Conservation (phyloP, 2,113 vertebrate species). For the Nestor notabilis region DNA sequence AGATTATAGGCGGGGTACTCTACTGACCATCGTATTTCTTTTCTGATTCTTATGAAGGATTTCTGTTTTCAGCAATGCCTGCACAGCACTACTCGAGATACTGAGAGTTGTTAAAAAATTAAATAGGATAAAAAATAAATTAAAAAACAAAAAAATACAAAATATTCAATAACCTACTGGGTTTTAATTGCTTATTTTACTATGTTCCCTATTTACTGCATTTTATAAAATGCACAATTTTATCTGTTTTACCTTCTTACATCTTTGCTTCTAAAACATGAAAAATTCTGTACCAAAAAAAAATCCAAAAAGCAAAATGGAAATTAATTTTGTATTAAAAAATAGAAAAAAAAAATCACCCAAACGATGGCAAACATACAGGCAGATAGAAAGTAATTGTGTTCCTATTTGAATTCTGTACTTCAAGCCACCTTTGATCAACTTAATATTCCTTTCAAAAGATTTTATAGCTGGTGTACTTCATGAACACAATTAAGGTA, state of each 20-base stretch:
- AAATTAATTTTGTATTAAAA: neutral
- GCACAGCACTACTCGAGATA: neutral
- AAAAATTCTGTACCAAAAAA: neutral
- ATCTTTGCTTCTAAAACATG: neutral
- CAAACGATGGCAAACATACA: neutral
- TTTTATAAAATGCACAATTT: neutral
- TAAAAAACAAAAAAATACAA: neutral
- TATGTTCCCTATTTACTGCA: neutral
- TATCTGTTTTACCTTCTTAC: neutral
- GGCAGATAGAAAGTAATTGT: neutral
- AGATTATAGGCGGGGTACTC: neutral
- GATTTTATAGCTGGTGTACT: slow-evolving; percentile 25
- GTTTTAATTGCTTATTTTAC: neutral
- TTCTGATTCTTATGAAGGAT: neutral
- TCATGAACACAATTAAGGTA: slow-evolving; percentile 13
- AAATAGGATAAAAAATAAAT: neutral
- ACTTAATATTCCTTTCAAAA: slow-evolving; percentile 34
- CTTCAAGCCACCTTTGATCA: slow-evolving; percentile 55
- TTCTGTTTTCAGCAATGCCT: neutral
- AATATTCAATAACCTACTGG: neutral
- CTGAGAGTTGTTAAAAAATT: neutral
- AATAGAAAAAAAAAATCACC: neutral
- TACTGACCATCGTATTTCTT: neutral
- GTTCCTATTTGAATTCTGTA: neutral
- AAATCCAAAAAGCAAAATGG: neutral